phyloP scores from a whole-genome alignment of 2,113 vertebrate genomes.

The Phainopepla nitens region DNA sequence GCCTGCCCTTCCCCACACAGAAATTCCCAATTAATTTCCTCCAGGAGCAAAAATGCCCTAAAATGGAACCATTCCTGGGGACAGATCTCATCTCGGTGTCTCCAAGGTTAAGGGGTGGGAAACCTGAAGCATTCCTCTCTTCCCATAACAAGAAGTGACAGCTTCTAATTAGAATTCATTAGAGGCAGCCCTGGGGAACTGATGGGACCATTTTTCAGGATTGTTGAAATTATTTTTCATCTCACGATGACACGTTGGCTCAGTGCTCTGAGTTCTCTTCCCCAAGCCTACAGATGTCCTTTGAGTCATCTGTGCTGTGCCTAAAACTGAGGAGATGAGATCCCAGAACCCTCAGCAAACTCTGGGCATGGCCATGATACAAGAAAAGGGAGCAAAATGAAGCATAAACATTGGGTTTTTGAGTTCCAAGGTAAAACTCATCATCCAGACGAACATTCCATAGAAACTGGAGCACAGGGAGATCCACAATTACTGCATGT shows the following conservation, averaged over 20 bases:
- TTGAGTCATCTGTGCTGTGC: not conserved
- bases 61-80: not conserved
- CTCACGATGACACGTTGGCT: not conserved
- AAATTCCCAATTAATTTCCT: not conserved
- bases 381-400: not conserved
- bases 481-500: not conserved
- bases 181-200: not conserved
- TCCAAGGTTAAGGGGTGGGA: not conserved
- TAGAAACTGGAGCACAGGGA: not conserved
- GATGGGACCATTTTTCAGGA: not conserved
- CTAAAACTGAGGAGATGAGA: not conserved
- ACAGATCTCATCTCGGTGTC: not conserved
- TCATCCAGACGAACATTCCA: not conserved
- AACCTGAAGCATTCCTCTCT: not conserved
- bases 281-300: not conserved
- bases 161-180: constrained; percentile 26
- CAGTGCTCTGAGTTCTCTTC: not conserved
- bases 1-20: not conserved
- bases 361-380: not conserved
- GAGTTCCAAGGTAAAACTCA: not conserved
- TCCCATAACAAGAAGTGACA: constrained; percentile 9
- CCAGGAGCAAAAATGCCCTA: not conserved
- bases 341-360: not conserved
- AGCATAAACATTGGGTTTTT: not conserved
- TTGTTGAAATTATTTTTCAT: not conserved